Conservation (phyloP, 2,113 vertebrate species). For the Gorsachius goisagi region DNA sequence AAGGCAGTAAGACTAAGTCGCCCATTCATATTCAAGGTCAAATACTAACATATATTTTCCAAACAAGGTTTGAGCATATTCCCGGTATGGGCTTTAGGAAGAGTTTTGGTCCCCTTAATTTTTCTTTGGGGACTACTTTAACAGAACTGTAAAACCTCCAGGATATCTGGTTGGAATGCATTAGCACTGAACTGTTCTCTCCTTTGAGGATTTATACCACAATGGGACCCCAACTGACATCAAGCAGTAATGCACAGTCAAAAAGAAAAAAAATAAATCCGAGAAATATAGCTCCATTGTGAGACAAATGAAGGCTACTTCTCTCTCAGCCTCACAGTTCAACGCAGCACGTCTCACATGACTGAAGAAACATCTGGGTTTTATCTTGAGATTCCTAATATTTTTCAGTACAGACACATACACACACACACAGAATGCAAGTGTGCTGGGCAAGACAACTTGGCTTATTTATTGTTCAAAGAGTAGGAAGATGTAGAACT, state of each 20-base stretch:
- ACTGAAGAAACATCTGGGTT: conserved; percentile 17
- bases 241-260: background rate
- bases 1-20: background rate
- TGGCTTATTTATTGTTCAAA: background rate
- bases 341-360: background rate
- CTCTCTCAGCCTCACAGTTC: background rate
- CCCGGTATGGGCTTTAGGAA: background rate
- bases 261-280: background rate
- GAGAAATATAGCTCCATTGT: background rate
- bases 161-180: conserved; percentile 7
- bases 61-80: background rate
- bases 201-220: conserved; percentile 10
- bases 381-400: background rate
- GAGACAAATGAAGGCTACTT: background rate
- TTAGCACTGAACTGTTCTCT: background rate
- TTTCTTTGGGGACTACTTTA: background rate
- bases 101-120: background rate
- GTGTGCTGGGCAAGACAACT: background rate
- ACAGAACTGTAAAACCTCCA: conserved; percentile 8
- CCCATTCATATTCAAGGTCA: background rate
- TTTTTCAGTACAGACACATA: background rate
- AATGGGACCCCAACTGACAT: background rate
- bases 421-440: background rate
- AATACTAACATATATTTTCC: background rate
- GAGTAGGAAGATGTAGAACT: background rate